These are phyloP conservation scores for Cacajao melanocephalus DNA, from an alignment of 2,797 vertebrate species.

Conservation along the genomic window DNA sequence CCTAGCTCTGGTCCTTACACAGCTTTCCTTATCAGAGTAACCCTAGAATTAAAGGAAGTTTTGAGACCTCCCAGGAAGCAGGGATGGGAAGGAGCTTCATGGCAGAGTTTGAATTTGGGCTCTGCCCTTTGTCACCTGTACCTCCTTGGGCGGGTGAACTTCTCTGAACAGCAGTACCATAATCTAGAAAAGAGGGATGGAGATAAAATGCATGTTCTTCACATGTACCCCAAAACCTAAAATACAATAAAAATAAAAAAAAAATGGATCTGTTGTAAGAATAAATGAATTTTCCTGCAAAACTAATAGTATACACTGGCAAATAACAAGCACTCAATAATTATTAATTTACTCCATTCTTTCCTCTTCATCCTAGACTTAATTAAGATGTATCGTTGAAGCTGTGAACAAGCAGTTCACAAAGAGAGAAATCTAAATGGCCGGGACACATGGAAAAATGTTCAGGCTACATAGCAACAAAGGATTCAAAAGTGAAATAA, in stretches of 20 bases:
- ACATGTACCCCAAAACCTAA: too few species aligned
- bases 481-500: not conserved
- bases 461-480: not conserved
- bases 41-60: not conserved
- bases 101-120: not conserved
- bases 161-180: not conserved
- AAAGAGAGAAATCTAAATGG: conserved; percentile 2
- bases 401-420: conserved; percentile 52
- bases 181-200: not conserved
- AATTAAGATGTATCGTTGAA: not conserved
- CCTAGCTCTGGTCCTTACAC: not conserved
- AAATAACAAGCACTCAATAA: conserved; percentile 54
- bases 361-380: conserved; percentile 54
- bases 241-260: too few species aligned
- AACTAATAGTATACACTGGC: not conserved
- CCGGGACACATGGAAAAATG: not conserved
- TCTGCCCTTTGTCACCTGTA: not conserved
- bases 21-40: not conserved
- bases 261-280: not conserved
- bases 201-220: not conserved
- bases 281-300: not conserved
- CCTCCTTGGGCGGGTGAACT: not conserved
- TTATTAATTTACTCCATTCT: conserved; percentile 68
- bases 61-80: too few species aligned
- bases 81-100: not conserved